Percentiles rank a stretch among this genome's conserved stretches.
Conservation (phyloP, 2,888 invertebrate genomes). For the Dryadula phaetusa region DNA sequence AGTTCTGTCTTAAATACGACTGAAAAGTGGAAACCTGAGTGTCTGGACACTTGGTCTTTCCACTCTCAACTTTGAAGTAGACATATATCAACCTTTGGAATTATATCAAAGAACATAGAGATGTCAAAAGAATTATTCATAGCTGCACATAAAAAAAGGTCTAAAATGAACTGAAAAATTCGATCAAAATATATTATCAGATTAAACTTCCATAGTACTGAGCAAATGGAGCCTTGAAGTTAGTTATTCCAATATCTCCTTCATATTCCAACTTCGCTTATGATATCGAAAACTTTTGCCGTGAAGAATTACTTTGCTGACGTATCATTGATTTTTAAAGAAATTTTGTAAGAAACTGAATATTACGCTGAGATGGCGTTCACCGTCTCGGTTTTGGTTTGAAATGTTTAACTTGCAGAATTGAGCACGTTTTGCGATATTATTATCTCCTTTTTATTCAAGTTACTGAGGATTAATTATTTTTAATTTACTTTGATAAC, state of each 20-base stretch:
- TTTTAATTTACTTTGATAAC: no score
- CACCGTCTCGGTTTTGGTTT: neutral
- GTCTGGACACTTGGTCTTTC: no score
- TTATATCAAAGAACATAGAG: no score
- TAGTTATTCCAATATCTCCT: slow-evolving; percentile 47
- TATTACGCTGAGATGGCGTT: slow-evolving; percentile 17
- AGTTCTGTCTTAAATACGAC: no score
- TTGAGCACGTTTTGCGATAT: neutral
- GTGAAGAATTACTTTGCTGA: slow-evolving; percentile 37
- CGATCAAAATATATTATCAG: slow-evolving; percentile 36
- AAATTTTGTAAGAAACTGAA: slow-evolving; percentile 25
- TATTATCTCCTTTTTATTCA: neutral
- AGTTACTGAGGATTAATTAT: neutral
- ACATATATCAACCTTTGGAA: no score
- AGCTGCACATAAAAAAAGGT: neutral
- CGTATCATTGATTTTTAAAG: slow-evolving; percentile 40
- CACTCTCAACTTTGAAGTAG: no score
- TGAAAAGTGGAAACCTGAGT: no score
- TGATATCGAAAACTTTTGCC: slow-evolving; percentile 44
- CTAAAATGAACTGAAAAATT: slow-evolving; percentile 5
- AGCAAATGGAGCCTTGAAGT: slow-evolving; percentile 46
- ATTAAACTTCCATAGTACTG: slow-evolving; percentile 44
- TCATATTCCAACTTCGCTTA: slow-evolving; percentile 46
- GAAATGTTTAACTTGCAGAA: slow-evolving; percentile 13
- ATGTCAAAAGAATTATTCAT: no score